phyloP scores from a whole-genome alignment of 2,888 invertebrate genomes.

The Cosmia trapezina region DNA sequence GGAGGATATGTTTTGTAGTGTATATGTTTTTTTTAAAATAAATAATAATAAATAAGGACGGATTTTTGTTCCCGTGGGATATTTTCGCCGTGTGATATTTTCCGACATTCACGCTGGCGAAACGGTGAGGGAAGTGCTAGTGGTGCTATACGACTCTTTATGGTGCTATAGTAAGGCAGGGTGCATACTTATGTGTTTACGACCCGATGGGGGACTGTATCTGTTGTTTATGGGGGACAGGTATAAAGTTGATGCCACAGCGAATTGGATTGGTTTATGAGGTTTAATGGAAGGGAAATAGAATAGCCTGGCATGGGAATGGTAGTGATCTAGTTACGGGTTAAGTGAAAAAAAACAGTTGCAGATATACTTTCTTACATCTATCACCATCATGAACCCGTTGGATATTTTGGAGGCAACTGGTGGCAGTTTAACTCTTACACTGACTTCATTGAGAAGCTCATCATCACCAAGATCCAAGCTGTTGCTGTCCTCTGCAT shows the following conservation, averaged over 20 bases:
- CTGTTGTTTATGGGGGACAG: slow-evolving; percentile 39
- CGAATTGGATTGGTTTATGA: slow-evolving; percentile 39
- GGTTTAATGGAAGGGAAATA: slow-evolving; percentile 30
- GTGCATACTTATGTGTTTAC: slow-evolving; percentile 58
- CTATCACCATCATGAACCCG: slow-evolving; percentile 84
- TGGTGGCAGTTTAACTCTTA: slow-evolving; percentile 81
- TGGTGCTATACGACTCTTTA: slow-evolving; percentile 17
- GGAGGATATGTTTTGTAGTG: too few species aligned
- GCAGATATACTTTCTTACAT: slow-evolving; percentile 48
- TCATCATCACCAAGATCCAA: slow-evolving; percentile 95
- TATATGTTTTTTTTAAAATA: too few species aligned
- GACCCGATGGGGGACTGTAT: slow-evolving; percentile 41
- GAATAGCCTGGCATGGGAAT: neutral
- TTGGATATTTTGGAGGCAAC: slow-evolving; percentile 75
- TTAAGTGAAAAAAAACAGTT: neutral
- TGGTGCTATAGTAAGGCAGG: slow-evolving; percentile 17
- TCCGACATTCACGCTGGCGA: too few species aligned
- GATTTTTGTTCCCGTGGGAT: too few species aligned
- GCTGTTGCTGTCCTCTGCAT: slow-evolving; percentile 95
- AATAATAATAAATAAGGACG: too few species aligned
- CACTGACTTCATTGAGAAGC: slow-evolving; percentile 92
- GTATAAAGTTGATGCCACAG: slow-evolving; percentile 41
- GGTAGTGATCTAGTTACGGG: slow-evolving; percentile 1
- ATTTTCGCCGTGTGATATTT: too few species aligned
- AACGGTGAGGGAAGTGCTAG: too few species aligned